Percentiles rank a stretch among this genome's conserved stretches.
Conservation (phyloP, 1,140 invertebrate genomes). For the Bombus sylvicola region DNA sequence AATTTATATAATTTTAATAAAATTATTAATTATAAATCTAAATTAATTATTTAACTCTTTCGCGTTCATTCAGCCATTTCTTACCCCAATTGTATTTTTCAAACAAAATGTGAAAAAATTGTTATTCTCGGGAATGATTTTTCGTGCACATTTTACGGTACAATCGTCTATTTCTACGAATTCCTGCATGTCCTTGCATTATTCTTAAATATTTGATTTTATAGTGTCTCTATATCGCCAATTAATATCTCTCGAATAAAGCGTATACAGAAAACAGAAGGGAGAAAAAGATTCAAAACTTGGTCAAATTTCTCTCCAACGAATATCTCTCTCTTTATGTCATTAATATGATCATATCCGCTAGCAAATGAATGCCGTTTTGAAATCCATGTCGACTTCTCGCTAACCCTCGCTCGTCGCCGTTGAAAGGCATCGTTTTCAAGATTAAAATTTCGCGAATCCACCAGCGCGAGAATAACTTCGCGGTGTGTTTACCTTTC, state of each 20-base stretch:
- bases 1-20: too few species aligned
- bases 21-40: too few species aligned
- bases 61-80: too few species aligned
- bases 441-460: constrained; percentile 44
- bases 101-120: not conserved
- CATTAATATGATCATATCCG: not conserved
- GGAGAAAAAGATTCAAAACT: not conserved
- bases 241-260: too few species aligned
- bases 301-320: not conserved
- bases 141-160: not conserved
- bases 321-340: not conserved
- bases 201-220: not conserved
- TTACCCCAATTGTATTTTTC: too few species aligned
- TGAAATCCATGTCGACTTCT: not conserved
- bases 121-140: not conserved
- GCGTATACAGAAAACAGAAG: not conserved
- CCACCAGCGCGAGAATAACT: constrained; percentile 28
- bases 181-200: not conserved
- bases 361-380: not conserved
- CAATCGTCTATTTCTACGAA: not conserved
- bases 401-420: not conserved
- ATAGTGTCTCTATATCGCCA: not conserved
- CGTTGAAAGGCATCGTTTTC: constrained; percentile 27
- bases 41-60: too few species aligned
- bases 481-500: constrained; percentile 35